Conservation (phyloP, 64 coral and sea anemone species). For the Porites australiensis region DNA sequence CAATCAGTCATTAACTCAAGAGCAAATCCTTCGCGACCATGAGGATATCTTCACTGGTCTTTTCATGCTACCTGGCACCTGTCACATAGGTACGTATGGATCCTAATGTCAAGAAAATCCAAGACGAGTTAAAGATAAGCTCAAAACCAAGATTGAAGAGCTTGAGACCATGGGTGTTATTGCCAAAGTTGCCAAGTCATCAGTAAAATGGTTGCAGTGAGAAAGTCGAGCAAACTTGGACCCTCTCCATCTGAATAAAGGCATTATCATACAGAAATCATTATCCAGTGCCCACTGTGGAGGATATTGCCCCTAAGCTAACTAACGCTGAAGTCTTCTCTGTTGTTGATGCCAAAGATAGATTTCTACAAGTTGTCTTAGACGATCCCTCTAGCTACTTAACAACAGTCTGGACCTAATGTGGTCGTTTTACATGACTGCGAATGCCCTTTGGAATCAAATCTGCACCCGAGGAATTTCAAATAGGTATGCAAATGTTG, state of each 20-base stretch:
- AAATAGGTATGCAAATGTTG: too few species aligned
- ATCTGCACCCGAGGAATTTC: constrained; percentile 36
- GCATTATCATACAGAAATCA: constrained; percentile 61
- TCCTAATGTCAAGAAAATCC: constrained; percentile 46
- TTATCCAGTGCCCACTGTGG: constrained; percentile 43
- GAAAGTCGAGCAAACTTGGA: constrained; percentile 70
- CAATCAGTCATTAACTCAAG: not conserved
- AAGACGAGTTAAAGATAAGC: constrained; percentile 45
- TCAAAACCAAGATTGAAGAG: constrained; percentile 53
- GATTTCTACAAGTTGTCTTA: constrained; percentile 44
- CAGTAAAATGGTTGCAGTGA: constrained; percentile 70
- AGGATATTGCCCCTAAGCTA: constrained; percentile 25
- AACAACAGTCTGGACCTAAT: constrained; percentile 66
- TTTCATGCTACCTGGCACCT: constrained; percentile 40
- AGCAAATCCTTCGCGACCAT: constrained; percentile 52
- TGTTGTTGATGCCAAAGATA: constrained; percentile 33
- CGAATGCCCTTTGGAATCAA: constrained; percentile 49
- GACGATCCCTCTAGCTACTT: constrained; percentile 57
- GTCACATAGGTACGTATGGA: constrained; percentile 58
- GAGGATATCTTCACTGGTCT: constrained; percentile 59
- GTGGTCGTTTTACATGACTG: constrained; percentile 23
- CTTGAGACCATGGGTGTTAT: constrained; percentile 49
- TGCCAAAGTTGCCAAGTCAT: constrained; percentile 51
- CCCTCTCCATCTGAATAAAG: constrained; percentile 53
- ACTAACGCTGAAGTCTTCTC: constrained; percentile 55